Percentiles rank a stretch among this genome's conserved stretches.
phyloP scores from a whole-genome alignment of 1,140 invertebrate species.

The Halotydeus destructor region DNA sequence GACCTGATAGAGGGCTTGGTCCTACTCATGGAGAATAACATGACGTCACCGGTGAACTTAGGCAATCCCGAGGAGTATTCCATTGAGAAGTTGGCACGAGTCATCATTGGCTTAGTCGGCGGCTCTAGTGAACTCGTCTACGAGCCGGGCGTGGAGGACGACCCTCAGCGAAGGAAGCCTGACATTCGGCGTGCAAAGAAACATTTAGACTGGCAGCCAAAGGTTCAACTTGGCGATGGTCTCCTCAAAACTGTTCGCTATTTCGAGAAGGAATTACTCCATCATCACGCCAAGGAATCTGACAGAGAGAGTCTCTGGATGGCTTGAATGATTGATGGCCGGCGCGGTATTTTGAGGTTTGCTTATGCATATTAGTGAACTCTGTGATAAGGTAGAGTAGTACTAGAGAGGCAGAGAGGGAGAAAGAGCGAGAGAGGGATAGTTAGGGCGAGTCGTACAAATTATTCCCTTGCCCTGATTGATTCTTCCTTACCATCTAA shows the following conservation, averaged over 20 bases:
- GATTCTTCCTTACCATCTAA: no score
- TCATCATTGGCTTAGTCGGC: conserved; percentile 53
- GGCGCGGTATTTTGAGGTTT: no score
- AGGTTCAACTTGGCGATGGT: conserved; percentile 57
- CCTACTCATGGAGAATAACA: conserved; percentile 80
- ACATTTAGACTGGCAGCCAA: conserved; percentile 79
- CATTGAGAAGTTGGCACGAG: conserved; percentile 81
- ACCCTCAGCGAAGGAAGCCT: conserved; percentile 77
- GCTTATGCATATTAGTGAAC: no score
- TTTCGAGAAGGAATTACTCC: conserved; percentile 71
- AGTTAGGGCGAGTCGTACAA: no score
- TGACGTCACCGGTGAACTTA: conserved; percentile 76
- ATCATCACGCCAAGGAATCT: no score
- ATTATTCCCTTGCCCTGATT: no score
- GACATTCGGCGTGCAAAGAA: conserved; percentile 73
- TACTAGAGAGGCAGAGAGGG: no score
- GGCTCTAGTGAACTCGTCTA: conserved; percentile 41
- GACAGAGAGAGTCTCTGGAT: no score
- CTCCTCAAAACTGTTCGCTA: conserved; percentile 72
- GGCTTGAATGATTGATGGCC: no score
- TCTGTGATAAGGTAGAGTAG: no score
- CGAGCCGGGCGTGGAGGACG: conserved; percentile 68
- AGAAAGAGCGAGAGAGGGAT: no score
- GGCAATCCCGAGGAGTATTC: conserved; percentile 96
- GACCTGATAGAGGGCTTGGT: conserved; percentile 91